Evolutionary conservation across 2,113 vertebrate genomes (phyloP).

Genomic region (Bos taurus): DNA sequence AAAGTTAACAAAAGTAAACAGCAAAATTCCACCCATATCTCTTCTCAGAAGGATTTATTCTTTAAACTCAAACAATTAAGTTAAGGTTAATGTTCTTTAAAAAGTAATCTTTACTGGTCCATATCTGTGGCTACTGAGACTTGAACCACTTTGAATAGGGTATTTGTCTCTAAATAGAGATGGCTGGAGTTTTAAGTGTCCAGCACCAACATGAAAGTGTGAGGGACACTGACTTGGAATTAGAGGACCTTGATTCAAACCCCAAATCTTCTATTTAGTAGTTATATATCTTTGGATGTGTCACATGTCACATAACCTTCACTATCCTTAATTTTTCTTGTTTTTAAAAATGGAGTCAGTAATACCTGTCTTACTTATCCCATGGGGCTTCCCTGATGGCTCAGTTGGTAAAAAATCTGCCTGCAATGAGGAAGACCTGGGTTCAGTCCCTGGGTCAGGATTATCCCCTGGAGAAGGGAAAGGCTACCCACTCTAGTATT

Average conservation of each 20-base stretch:
- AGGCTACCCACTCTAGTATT: neutral
- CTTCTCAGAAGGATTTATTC: neutral
- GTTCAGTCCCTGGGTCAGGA: neutral
- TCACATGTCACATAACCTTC: neutral
- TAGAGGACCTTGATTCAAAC: neutral
- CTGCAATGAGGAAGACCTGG: neutral
- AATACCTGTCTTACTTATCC: neutral
- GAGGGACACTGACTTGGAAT: neutral
- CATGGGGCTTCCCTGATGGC: neutral
- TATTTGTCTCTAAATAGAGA: neutral
- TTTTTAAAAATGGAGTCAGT: neutral
- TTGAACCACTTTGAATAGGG: neutral
- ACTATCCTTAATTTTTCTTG: neutral
- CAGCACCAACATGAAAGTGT: neutral
- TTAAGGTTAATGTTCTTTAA: neutral
- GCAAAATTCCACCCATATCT: neutral
- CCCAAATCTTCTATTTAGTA: neutral
- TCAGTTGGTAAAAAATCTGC: neutral
- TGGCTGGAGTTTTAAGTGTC: neutral
- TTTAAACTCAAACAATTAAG: constrained; percentile 6
- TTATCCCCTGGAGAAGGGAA: neutral
- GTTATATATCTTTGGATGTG: neutral
- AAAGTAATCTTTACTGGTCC: neutral
- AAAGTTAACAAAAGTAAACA: constrained; percentile 25
- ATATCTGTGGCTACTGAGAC: neutral